These are phyloP conservation scores for Gibbula magus DNA, from an alignment of 2,888 invertebrate species.

Conservation along the genomic window DNA sequence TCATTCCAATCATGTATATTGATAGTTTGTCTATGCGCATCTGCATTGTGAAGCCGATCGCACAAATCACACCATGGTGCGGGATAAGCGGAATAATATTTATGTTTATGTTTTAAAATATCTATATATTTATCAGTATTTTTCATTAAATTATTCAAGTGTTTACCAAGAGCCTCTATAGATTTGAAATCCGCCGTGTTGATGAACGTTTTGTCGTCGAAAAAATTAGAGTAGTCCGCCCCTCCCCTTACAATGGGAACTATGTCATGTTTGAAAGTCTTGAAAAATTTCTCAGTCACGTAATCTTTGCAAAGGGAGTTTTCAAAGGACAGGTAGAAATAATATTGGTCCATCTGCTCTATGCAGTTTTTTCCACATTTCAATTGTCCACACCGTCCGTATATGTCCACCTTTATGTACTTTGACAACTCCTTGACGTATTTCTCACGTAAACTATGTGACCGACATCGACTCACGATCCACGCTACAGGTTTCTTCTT, in stretches of 20 bases:
- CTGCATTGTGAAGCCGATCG: background rate
- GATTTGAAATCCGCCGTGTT: conserved; percentile 34
- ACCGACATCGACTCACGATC: conserved; percentile 32
- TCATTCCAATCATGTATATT: background rate
- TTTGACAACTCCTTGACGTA: conserved; percentile 25
- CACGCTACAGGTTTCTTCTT: conserved; percentile 28
- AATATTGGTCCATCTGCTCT: conserved; percentile 12
- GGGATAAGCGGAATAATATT: conserved; percentile 7
- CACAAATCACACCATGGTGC: background rate
- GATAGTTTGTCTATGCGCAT: background rate
- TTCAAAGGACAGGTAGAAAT: conserved; percentile 39
- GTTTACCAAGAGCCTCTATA: conserved; percentile 30
- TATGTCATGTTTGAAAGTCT: conserved; percentile 28
- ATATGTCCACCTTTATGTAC: conserved; percentile 22
- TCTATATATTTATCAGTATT: background rate
- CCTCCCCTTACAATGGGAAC: conserved; percentile 37
- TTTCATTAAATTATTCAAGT: conserved; percentile 9
- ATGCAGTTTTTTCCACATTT: background rate
- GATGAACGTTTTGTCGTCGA: conserved; percentile 24
- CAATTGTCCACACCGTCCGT: conserved; percentile 20
- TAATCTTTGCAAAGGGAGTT: conserved; percentile 36
- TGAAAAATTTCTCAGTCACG: conserved; percentile 40
- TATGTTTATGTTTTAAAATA: background rate
- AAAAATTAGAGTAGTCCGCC: conserved; percentile 27
- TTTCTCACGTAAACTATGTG: conserved; percentile 12